Percentiles rank a stretch among this genome's conserved stretches.
These are phyloP conservation scores for Lynx canadensis DNA, from an alignment of 2,113 vertebrate genomes.

Conservation along the genomic window DNA sequence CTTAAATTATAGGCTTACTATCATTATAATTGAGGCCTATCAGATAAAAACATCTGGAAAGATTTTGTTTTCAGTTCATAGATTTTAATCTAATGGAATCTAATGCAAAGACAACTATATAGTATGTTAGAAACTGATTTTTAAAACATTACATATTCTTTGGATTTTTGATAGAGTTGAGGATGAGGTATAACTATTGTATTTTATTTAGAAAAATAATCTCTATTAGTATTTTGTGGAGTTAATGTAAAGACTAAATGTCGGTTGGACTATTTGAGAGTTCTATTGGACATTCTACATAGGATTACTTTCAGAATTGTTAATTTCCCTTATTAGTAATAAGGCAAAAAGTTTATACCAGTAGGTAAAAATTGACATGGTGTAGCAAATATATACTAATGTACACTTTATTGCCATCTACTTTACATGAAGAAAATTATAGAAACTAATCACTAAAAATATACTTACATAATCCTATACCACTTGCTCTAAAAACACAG, in stretches of 20 bases:
- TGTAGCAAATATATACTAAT: background rate
- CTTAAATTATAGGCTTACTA: constrained; percentile 54
- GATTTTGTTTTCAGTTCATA: background rate
- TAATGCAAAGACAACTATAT: background rate
- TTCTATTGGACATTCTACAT: background rate
- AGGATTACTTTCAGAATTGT: background rate
- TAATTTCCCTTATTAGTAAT: background rate
- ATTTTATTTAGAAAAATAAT: background rate
- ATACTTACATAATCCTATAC: background rate
- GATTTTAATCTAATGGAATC: constrained; percentile 45
- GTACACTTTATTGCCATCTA: background rate
- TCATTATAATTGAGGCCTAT: background rate
- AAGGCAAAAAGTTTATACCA: background rate
- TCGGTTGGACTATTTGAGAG: background rate
- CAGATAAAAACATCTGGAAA: background rate
- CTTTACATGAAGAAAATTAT: background rate
- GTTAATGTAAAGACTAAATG: background rate
- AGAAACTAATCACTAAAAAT: background rate
- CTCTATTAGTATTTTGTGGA: background rate
- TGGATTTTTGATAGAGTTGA: background rate
- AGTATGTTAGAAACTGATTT: background rate
- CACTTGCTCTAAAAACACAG: background rate
- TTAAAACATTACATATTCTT: background rate
- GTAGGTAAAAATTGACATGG: background rate
- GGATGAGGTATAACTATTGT: background rate